Conservation (phyloP, 2,797 vertebrate genomes). For the Lindbergichthys nudifrons region DNA sequence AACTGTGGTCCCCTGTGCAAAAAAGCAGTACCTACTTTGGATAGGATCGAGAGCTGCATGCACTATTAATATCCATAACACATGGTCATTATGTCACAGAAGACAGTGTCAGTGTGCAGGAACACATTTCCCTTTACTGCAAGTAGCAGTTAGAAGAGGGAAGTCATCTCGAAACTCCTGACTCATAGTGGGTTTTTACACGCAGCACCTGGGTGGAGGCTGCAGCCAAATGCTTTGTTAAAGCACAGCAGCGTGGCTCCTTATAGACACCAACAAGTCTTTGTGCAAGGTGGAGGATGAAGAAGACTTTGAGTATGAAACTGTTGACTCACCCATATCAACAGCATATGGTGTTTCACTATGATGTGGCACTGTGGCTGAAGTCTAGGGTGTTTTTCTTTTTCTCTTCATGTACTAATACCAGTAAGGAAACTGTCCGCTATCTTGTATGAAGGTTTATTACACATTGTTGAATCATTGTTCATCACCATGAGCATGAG, state of each 20-base stretch:
- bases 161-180: constrained; percentile 60
- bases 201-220: constrained; percentile 55
- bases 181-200: constrained; percentile 65
- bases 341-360: constrained; percentile 57
- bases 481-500: constrained; percentile 33
- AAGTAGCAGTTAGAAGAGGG: constrained; percentile 51
- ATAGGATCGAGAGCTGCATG: background rate
- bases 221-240: constrained; percentile 15
- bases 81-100: constrained; percentile 33
- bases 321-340: constrained; percentile 62
- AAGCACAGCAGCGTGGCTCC: constrained; percentile 26
- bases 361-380: constrained; percentile 58
- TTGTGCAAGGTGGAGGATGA: constrained; percentile 42
- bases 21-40: background rate
- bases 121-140: constrained; percentile 52
- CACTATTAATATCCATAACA: constrained; percentile 27
- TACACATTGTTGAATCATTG: constrained; percentile 57
- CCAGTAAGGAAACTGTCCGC: constrained; percentile 58
- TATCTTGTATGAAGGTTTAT: constrained; percentile 33
- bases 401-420: constrained; percentile 22
- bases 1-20: background rate
- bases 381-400: constrained; percentile 23
- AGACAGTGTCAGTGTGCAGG: constrained; percentile 22
- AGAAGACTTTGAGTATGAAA: constrained; percentile 49
- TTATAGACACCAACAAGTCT: constrained; percentile 32